phyloP scores from a whole-genome alignment of 2,797 vertebrate genomes.

The Carduelis carduelis region DNA sequence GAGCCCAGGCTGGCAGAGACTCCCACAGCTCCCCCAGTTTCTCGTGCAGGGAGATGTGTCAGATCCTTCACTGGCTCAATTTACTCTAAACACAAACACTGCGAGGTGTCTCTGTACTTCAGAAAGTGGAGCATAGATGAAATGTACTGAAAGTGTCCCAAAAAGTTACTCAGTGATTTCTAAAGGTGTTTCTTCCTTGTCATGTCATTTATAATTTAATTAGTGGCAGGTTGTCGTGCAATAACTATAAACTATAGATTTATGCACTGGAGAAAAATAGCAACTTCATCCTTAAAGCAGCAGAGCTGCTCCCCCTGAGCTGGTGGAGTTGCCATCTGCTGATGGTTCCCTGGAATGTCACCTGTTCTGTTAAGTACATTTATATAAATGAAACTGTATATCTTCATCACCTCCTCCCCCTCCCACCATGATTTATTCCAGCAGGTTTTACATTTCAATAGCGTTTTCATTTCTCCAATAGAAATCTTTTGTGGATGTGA shows the following conservation, averaged over 20 bases:
- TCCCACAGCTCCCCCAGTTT: neutral
- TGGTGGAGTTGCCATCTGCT: constrained; percentile 68
- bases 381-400: constrained; percentile 53
- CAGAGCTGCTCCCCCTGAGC: constrained; percentile 38
- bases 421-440: constrained; percentile 9
- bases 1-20: neutral
- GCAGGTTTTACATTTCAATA: constrained; percentile 64
- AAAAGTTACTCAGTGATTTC: constrained; percentile 62
- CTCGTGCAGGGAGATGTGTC: neutral
- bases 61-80: constrained; percentile 6
- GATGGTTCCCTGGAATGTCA: constrained; percentile 61
- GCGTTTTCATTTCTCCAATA: constrained; percentile 48
- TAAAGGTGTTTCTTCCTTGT: constrained; percentile 42
- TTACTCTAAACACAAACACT: constrained; percentile 41
- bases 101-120: neutral
- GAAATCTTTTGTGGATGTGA: constrained; percentile 53
- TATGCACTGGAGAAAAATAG: constrained; percentile 48
- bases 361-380: constrained; percentile 49
- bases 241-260: constrained; percentile 58
- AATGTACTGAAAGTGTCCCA: constrained; percentile 40
- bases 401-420: neutral
- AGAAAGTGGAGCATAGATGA: neutral
- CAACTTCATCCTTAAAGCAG: constrained; percentile 69
- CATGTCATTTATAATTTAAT: constrained; percentile 67
- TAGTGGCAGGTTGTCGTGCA: constrained; percentile 63